Percentiles rank a stretch among this genome's conserved stretches.
Conservation (phyloP, 2,888 invertebrate species). For the Linyphia triangularis region DNA sequence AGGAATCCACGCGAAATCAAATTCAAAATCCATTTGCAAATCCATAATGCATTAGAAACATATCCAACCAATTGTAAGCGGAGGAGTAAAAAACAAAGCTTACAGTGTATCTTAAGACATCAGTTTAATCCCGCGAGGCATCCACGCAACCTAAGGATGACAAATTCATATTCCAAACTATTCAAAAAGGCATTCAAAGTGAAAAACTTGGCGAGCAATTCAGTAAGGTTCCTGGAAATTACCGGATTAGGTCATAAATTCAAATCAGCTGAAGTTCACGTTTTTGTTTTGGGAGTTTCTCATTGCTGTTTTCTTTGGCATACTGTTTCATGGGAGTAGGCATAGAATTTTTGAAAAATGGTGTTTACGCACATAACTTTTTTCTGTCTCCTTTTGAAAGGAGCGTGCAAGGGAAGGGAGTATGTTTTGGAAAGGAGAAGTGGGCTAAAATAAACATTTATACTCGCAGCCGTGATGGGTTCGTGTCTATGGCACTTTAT, state of each 20-base stretch:
- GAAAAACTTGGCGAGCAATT: slow-evolving; percentile 1
- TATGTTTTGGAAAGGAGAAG: background rate
- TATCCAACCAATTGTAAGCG: background rate
- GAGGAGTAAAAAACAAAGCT: background rate
- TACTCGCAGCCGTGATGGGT: background rate
- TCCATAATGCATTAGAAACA: background rate
- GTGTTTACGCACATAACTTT: background rate
- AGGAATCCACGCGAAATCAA: background rate
- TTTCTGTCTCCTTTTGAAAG: background rate
- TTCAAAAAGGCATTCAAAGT: background rate
- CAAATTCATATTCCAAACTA: background rate
- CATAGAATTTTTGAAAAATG: background rate
- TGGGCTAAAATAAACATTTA: background rate
- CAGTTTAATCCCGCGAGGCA: background rate
- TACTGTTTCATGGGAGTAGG: background rate
- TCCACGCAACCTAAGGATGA: background rate
- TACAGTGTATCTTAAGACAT: background rate
- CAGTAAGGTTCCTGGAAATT: slow-evolving; percentile 39
- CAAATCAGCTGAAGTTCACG: slow-evolving; percentile 18
- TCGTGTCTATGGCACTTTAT: background rate
- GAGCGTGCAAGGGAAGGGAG: background rate
- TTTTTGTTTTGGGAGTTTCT: slow-evolving; percentile 23
- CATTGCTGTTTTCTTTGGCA: no score
- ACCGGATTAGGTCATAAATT: slow-evolving; percentile 59
- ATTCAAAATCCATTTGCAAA: background rate